Conservation (phyloP, 2,888 invertebrate genomes). For the Phengaris alcon region DNA sequence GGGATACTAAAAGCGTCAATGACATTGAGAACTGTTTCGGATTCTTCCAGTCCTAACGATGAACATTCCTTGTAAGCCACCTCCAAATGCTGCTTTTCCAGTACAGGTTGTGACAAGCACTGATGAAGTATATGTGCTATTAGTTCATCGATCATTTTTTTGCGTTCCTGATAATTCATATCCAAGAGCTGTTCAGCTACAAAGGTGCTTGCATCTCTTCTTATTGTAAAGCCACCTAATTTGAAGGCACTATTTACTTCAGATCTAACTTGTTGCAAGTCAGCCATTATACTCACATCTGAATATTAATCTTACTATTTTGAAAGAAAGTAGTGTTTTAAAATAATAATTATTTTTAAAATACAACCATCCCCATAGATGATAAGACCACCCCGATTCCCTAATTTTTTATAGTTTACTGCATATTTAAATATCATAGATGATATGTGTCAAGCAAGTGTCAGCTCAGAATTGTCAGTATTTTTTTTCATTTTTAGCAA, state of each 20-base stretch:
- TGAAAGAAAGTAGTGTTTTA: no score
- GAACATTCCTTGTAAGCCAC: conserved; percentile 84
- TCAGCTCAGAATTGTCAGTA: no score
- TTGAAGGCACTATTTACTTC: conserved; percentile 85
- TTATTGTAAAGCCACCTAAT: conserved; percentile 85
- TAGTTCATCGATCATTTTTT: conserved; percentile 86
- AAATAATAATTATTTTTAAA: no score
- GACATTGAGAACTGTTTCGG: conserved; percentile 86
- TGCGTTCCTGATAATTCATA: conserved; percentile 79
- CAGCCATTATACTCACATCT: conserved; percentile 48
- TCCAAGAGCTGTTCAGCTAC: conserved; percentile 85
- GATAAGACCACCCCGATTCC: no score
- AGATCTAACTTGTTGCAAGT: conserved; percentile 74
- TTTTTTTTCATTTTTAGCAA: no score
- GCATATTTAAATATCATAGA: no score
- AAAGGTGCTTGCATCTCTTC: conserved; percentile 86
- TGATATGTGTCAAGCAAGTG: no score
- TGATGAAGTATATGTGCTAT: conserved; percentile 89
- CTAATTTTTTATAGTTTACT: no score
- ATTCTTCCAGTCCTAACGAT: conserved; percentile 80
- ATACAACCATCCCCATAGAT: no score
- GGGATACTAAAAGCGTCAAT: conserved; percentile 92
- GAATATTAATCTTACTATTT: no score
- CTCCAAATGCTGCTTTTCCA: conserved; percentile 86
- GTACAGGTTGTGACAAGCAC: conserved; percentile 83